phyloP scores from a whole-genome alignment of 64 coral and sea anemone genomes.

The Montipora sp. region DNA sequence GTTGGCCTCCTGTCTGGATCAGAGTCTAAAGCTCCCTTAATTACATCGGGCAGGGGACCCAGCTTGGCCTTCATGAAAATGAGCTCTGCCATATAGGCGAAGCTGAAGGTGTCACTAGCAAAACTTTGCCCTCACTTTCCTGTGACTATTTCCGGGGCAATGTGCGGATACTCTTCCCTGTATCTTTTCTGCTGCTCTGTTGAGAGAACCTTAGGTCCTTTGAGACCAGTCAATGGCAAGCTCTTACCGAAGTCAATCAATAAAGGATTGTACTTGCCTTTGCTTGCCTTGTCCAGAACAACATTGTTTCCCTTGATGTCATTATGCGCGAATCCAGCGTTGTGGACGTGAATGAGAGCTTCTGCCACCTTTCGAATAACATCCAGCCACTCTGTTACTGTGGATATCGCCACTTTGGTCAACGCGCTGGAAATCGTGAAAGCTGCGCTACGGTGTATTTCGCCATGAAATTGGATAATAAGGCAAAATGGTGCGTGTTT shows the following conservation, averaged over 20 bases:
- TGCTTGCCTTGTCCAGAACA: neutral
- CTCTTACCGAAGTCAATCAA: constrained; percentile 43
- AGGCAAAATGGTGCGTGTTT: constrained; percentile 1
- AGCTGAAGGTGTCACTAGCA: neutral
- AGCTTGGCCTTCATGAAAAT: too few relatives aligned
- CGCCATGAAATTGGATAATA: constrained; percentile 24
- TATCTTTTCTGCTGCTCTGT: neutral
- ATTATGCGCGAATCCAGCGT: neutral
- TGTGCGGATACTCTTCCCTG: constrained; percentile 26
- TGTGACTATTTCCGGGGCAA: constrained; percentile 20
- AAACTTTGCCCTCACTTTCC: constrained; percentile 19
- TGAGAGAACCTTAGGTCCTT: neutral
- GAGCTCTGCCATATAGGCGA: neutral
- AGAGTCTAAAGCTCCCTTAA: too few relatives aligned
- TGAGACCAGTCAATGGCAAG: constrained; percentile 1
- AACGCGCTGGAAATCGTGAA: neutral
- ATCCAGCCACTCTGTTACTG: neutral
- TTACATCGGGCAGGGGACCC: too few relatives aligned
- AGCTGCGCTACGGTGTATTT: constrained; percentile 1
- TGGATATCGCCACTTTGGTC: neutral
- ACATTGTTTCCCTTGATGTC: constrained; percentile 36
- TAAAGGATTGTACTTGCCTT: neutral
- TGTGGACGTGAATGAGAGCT: neutral
- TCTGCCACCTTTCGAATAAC: neutral
- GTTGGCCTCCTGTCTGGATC: too few relatives aligned